Evolutionary conservation across 2,888 invertebrate species (phyloP), one percentile per base, ranked within the genome.

Genomic region (Parnassius smintheus): DNA sequence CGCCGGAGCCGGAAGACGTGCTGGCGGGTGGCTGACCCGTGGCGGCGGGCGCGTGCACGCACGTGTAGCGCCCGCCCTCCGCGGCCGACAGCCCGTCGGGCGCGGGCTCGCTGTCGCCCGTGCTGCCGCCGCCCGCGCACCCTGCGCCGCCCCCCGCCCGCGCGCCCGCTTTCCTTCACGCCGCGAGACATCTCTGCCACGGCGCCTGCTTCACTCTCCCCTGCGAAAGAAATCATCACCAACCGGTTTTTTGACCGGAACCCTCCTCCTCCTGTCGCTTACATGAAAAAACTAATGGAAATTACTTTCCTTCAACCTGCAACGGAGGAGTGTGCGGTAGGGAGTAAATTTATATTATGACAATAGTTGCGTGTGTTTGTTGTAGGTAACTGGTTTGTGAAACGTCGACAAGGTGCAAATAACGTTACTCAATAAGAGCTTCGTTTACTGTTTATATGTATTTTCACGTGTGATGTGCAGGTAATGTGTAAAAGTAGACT

Each of bases 21-120:
- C 86, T 94, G 76, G 94, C 94, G 74, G 92, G 94, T 80, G 95
- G 95, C 88, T 95, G 95, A 95, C 94, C 94, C 92, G 91, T 92
- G 83, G 88, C 90, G 93, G 92, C 93, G 92, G 93, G 93, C 89
- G 92, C 86, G 74, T 92, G 93, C 88, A 90, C 92, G 82, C 91
- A 90, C 80, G 92, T 92, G 87, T 91, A 92, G 91, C 90, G 88
- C 88, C 87, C 87, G 87, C 90, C 86, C 71, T 82, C 88, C 81
- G 86, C 86, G 82, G 71, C 77, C 75, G 81, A 81, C 75, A 76
- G 77, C 70, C 84, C 81, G 81, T 86, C 85, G 77, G 78, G 84
- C 66, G 76, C 78, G 66, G 81, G 84, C 73, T 83, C 78, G 71
- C 72, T 81, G 72, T 85, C 86, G 73, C 77, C 86, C 77, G 86